Percentiles rank a stretch among this genome's conserved stretches.
Conservation (phyloP, 2,113 vertebrate genomes). For the Phalacrocorax brasilianus region DNA sequence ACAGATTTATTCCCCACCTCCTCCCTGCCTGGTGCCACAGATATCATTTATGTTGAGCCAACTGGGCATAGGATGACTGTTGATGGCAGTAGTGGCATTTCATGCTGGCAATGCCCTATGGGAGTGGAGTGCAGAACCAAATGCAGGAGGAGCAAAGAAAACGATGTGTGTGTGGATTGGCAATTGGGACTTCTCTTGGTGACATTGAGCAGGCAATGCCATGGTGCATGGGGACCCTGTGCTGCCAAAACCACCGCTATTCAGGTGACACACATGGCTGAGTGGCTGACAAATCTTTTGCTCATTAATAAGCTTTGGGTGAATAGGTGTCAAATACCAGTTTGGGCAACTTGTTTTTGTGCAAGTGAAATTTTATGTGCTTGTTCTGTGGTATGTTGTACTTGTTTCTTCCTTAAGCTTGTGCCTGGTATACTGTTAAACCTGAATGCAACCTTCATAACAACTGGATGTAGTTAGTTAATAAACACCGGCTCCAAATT, state of each 20-base stretch:
- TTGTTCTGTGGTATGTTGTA: background rate
- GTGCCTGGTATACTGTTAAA: background rate
- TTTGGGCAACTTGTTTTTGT: background rate
- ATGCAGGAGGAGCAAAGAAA: background rate
- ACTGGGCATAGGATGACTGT: background rate
- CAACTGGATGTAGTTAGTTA: background rate
- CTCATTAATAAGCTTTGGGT: background rate
- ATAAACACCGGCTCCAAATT: background rate
- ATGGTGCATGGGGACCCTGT: background rate
- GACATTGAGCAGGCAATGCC: background rate
- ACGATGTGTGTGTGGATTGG: fast-evolving
- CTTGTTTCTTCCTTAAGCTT: background rate
- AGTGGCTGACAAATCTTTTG: background rate
- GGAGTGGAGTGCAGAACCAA: background rate
- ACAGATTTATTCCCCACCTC: background rate
- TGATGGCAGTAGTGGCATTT: background rate
- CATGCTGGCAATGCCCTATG: background rate
- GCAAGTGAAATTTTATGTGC: background rate
- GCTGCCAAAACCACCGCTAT: background rate
- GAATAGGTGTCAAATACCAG: background rate
- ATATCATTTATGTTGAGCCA: background rate
- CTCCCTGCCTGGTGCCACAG: background rate
- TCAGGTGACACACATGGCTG: fast-evolving
- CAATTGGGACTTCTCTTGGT: background rate
- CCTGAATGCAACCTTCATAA: background rate